These are phyloP conservation scores for Laodelphax striatellus DNA, from an alignment of 1,140 invertebrate genomes.

Conservation along the genomic window DNA sequence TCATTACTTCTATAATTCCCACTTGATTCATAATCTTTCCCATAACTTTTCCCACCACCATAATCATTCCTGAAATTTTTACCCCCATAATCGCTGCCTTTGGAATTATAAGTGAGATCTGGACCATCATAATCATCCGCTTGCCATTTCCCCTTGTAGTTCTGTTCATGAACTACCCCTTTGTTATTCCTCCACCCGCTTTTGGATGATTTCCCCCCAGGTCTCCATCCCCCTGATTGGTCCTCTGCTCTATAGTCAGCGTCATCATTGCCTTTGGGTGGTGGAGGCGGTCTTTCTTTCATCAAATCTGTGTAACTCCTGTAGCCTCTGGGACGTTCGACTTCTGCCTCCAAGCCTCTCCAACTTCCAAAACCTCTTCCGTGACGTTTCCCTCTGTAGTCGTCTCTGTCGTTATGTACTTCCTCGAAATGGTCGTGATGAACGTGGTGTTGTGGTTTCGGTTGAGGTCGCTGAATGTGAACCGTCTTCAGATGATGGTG, in stretches of 20 bases:
- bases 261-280: neutral
- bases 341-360: neutral
- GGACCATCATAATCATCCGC: neutral
- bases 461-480: conserved; percentile 10
- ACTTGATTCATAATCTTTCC: neutral
- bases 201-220: neutral
- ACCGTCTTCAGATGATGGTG: conserved; percentile 16
- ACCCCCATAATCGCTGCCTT: neutral
- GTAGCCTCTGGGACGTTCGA: neutral
- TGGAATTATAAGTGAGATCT: neutral
- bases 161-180: neutral
- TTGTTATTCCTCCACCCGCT: neutral
- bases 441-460: conserved; percentile 8
- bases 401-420: neutral
- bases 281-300: neutral
- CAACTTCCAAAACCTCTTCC: neutral
- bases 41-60: neutral
- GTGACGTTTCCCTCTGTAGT: neutral
- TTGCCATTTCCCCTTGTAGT: neutral
- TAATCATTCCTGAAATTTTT: neutral
- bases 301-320: neutral
- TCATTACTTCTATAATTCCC: neutral
- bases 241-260: neutral
- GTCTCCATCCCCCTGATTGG: neutral
- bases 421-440: conserved; percentile 2